phyloP scores from a whole-genome alignment of 2,888 invertebrate species.

The Pandemis corylana region DNA sequence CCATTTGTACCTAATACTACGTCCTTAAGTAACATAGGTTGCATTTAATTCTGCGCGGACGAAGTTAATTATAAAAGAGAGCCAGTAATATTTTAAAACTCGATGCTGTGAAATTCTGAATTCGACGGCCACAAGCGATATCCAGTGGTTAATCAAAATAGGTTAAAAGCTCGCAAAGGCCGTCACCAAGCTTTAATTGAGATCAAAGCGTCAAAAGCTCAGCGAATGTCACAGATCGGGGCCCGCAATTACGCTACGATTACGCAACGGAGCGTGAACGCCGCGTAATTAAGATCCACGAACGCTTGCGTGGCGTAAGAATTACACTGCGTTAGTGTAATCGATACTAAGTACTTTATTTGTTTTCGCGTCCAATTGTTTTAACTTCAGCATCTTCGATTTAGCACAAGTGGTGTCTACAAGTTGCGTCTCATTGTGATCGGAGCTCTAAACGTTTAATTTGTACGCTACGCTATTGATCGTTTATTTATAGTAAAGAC shows the following conservation, averaged over 20 bases:
- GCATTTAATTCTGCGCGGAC: no score
- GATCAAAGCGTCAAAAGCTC: constrained; percentile 45
- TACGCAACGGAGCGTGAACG: constrained; percentile 57
- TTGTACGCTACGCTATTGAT: neutral
- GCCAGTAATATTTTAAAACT: no score
- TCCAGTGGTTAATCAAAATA: constrained; percentile 36
- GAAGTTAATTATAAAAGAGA: no score
- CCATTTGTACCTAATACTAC: no score
- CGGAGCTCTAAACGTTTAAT: no score
- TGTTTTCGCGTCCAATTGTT: neutral
- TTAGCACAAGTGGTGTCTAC: neutral
- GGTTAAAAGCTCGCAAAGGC: constrained; percentile 39
- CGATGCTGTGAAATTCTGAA: no score
- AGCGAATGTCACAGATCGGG: constrained; percentile 42
- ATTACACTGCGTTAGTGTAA: constrained; percentile 39
- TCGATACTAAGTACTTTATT: neutral
- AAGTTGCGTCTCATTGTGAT: neutral
- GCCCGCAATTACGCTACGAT: constrained; percentile 53
- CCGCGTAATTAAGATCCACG: constrained; percentile 57
- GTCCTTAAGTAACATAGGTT: no score
- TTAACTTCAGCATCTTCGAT: neutral
- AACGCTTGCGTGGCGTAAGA: constrained; percentile 47
- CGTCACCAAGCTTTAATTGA: constrained; percentile 41
- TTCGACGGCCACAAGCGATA: constrained; percentile 4
- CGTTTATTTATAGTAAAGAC: no score